phyloP scores from a whole-genome alignment of 2,113 vertebrate species.

The Rhadina sibilatrix region DNA sequence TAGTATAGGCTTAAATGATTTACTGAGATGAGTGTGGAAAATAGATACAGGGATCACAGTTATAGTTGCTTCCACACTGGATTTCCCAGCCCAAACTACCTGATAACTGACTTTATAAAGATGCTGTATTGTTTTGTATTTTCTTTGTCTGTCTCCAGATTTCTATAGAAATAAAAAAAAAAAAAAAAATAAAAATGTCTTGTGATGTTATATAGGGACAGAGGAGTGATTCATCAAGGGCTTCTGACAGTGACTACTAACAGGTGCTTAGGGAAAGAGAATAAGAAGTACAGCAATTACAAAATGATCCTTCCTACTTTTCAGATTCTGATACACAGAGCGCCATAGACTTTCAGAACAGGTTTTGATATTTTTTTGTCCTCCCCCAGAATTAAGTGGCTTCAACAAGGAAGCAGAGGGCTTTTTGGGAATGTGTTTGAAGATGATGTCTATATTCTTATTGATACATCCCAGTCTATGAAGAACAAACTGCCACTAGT shows the following conservation, averaged over 20 bases:
- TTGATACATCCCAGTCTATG: conserved; percentile 85
- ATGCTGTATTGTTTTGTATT: not conserved
- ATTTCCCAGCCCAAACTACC: not conserved
- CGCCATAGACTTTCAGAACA: not conserved
- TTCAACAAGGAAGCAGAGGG: conserved; percentile 73
- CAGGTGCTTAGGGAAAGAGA: not conserved
- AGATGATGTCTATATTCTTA: conserved; percentile 75
- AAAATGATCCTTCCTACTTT: not conserved
- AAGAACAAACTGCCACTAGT: conserved; percentile 74
- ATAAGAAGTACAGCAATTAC: not conserved
- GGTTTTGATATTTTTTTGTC: not conserved
- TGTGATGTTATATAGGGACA: not conserved
- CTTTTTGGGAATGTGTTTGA: conserved; percentile 77
- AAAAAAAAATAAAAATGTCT: not conserved
- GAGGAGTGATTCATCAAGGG: not conserved
- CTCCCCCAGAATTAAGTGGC: conserved; percentile 73
- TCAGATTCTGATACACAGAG: not conserved
- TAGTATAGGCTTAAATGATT: not conserved
- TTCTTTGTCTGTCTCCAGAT: not conserved
- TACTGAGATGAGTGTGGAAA: not conserved
- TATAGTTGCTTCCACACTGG: not conserved
- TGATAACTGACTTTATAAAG: not conserved
- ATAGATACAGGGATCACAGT: not conserved
- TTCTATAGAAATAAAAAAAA: not conserved
- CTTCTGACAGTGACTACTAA: not conserved